These are phyloP conservation scores for Listrodromus nycthemerus DNA, from an alignment of 2,888 invertebrate genomes.

Conservation along the genomic window DNA sequence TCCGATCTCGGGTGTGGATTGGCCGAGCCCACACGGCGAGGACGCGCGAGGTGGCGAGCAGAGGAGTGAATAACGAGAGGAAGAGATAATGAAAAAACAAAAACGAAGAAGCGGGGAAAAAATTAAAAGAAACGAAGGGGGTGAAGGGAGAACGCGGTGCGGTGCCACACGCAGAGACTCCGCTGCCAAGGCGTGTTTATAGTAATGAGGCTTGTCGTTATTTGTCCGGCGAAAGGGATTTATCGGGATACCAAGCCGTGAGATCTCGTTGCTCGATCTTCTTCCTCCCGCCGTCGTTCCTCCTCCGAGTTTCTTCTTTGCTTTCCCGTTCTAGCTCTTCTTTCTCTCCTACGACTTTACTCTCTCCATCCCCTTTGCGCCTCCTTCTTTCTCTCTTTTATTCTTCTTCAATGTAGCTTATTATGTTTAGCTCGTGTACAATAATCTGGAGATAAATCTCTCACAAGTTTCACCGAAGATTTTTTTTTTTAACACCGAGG, in stretches of 20 bases:
- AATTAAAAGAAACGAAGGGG: slow-evolving; percentile 66
- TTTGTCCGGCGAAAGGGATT: slow-evolving; percentile 82
- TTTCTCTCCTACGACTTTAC: slow-evolving; percentile 25
- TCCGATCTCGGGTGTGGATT: slow-evolving; percentile 31
- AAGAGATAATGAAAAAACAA: slow-evolving; percentile 54
- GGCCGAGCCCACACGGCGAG: slow-evolving; percentile 8
- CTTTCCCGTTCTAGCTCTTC: slow-evolving; percentile 58
- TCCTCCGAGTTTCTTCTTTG: slow-evolving; percentile 52
- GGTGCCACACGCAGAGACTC: slow-evolving; percentile 79
- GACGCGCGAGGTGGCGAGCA: slow-evolving; percentile 44
- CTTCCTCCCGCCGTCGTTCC: slow-evolving; percentile 50
- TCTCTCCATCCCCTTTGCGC: slow-evolving; percentile 39
- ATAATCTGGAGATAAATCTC: slow-evolving; percentile 5
- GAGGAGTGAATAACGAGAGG: slow-evolving; percentile 51
- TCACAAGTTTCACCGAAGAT: slow-evolving; percentile 22
- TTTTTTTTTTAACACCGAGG: neutral
- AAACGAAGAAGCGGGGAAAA: slow-evolving; percentile 69
- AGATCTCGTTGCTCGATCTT: slow-evolving; percentile 78
- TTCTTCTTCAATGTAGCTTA: neutral
- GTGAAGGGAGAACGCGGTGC: slow-evolving; percentile 72
- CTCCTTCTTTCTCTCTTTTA: neutral
- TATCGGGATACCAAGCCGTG: slow-evolving; percentile 76
- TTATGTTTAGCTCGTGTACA: slow-evolving; percentile 20
- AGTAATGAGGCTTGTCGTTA: slow-evolving; percentile 84
- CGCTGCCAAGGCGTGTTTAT: slow-evolving; percentile 81